Base-by-base conservation (phyloP, 2,797 vertebrate genomes). In the Carapus acus region DNA sequence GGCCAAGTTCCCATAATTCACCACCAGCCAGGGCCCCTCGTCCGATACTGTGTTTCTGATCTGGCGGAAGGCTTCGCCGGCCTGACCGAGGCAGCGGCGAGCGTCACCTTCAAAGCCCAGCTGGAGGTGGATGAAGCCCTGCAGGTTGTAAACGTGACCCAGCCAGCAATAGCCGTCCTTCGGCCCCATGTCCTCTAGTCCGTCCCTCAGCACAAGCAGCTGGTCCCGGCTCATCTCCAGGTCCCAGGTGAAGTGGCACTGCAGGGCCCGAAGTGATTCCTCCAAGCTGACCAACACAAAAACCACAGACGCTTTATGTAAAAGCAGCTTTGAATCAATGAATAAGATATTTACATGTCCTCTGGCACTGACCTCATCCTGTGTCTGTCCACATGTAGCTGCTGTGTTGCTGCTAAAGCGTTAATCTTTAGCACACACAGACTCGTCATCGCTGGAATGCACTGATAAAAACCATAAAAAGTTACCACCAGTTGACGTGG, bases 201-300 rank as follows among this genome's bases (percentile, higher is more conserved):
- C 11, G 19, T 79, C 64, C 21, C 39, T 49, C 31, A 74, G 6
- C 2, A 0, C 0, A 1, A 63, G 4, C 3, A 81, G 54, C 15
- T 15, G 21, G 6, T n/a, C 22, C 12, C 19, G 42, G 21, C 18
- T 53, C 21, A 1, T 0, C 1, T 54, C 14, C 40, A 82, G 47
- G 7, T 54, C 52, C 84, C 84, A 83, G n/a, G 75, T 83, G 57
- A 83, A 83, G 67, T 86, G 84, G 20, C 80, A 76, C 62, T 83
- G 44, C 31, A 85, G 65, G 22, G 62, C 31, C 19, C 63, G 34
- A 43, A 82, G 68, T 40, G 15, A 43, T 41, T 51, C 15, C 57
- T 42, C 43, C 42, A 71, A 16, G 38, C 60, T 56, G 47, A 38
- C 21, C 31, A 33, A 33, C 31, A 33, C 6, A 33, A 29, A 6